Evolutionary conservation across 35 echinoderm and acorn worm genomes (phyloP).

Genomic region (Ophiothrix spiculata): DNA sequence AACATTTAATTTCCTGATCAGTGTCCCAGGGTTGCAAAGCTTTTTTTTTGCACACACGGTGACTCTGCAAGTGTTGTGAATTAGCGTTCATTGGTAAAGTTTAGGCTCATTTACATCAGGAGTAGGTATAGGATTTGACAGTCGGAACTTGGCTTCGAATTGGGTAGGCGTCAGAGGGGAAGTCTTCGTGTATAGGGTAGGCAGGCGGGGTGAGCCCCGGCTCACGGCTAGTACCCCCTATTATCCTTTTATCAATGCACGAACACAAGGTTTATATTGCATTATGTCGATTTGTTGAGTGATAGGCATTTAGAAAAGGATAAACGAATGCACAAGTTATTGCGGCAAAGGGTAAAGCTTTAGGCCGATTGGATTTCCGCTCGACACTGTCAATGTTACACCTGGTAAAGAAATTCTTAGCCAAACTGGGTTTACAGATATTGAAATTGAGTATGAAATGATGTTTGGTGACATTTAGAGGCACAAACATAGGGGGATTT

Average conservation of each 20-base stretch:
- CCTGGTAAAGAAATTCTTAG: not conserved
- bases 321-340: slow-evolving; percentile 5
- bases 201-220: not conserved
- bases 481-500: not conserved
- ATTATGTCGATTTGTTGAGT: not conserved
- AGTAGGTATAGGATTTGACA: not conserved
- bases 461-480: not conserved
- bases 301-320: slow-evolving; percentile 7
- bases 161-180: slow-evolving; percentile 2
- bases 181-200: not conserved
- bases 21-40: slow-evolving; percentile 13
- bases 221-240: not conserved
- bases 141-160: slow-evolving; percentile 1
- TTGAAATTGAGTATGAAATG: not conserved
- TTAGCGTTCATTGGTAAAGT: not conserved
- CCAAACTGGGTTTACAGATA: not conserved
- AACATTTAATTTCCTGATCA: slow-evolving; percentile 43
- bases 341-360: slow-evolving; percentile 4
- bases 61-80: not conserved
- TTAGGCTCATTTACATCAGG: slow-evolving; percentile 2
- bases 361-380: not conserved
- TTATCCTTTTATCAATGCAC: not conserved
- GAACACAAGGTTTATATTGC: not conserved
- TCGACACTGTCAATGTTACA: not conserved
- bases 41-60: not conserved